These are phyloP conservation scores for Tenthredo distinguenda DNA, from an alignment of 2,888 invertebrate species.

Conservation along the genomic window DNA sequence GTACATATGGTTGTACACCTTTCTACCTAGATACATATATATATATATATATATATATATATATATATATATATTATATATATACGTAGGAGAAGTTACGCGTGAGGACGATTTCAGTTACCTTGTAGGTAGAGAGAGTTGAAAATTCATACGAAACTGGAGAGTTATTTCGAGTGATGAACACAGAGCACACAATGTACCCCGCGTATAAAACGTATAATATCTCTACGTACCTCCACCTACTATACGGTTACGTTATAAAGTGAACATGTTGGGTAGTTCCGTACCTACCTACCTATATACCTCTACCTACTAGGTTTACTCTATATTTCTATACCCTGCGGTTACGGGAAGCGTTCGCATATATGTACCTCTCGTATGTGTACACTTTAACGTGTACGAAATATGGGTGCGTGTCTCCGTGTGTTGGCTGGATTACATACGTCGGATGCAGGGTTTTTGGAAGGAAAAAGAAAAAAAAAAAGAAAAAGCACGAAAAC, in stretches of 20 bases:
- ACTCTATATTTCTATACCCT: not conserved
- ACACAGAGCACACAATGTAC: not conserved
- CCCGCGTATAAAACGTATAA: not conserved
- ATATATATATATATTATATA: too few relatives aligned
- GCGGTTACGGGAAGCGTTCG: not conserved
- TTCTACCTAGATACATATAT: too few relatives aligned
- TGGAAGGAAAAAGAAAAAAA: not conserved
- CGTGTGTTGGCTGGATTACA: too few relatives aligned
- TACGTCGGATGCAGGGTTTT: too few relatives aligned
- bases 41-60: too few relatives aligned
- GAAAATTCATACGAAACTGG: not conserved
- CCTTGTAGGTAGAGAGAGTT: not conserved
- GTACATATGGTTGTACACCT: too few relatives aligned
- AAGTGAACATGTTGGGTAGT: conserved; percentile 8
- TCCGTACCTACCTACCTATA: not conserved
- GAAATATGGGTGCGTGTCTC: not conserved
- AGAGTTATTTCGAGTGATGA: conserved; percentile 5
- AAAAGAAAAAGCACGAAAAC: too few relatives aligned
- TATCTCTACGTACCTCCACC: not conserved
- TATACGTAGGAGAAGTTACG: not conserved
- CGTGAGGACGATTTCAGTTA: not conserved
- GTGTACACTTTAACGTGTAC: not conserved
- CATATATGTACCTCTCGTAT: not conserved
- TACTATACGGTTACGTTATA: not conserved
- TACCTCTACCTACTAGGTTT: not conserved